Evolutionary conservation across 2,888 invertebrate species (phyloP).

Genomic region (Harpalus rubripes): DNA sequence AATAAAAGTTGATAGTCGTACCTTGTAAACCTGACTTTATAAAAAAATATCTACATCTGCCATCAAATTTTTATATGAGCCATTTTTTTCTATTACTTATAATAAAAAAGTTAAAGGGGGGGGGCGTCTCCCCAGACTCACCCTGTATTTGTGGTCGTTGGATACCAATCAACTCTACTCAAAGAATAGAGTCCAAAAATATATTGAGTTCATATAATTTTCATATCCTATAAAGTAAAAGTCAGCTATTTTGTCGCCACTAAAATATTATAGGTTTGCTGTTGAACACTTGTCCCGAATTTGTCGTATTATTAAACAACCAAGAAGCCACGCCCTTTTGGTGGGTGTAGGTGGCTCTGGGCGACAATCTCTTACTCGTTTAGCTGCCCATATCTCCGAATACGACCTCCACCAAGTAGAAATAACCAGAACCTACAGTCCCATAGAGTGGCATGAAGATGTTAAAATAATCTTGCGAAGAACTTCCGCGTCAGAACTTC

Average conservation of each 20-base stretch:
- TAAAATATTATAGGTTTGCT: constrained; percentile 85
- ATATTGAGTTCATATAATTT: too few species aligned
- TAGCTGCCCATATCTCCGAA: constrained; percentile 96
- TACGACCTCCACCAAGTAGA: constrained; percentile 96
- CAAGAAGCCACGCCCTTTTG: constrained; percentile 92
- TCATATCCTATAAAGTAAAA: too few species aligned
- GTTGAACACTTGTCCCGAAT: constrained; percentile 96
- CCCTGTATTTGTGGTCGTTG: too few species aligned
- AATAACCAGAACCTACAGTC: constrained; percentile 91
- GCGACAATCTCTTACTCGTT: constrained; percentile 92
- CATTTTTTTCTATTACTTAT: too few species aligned
- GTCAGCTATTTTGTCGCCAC: not conserved
- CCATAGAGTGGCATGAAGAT: constrained; percentile 94
- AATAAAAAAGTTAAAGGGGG: too few species aligned
- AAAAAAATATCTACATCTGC: too few species aligned
- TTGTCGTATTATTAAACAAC: constrained; percentile 94
- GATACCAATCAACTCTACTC: too few species aligned
- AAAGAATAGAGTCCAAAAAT: too few species aligned
- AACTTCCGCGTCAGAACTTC: constrained; percentile 90
- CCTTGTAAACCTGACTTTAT: too few species aligned
- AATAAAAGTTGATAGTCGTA: too few species aligned
- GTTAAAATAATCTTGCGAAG: constrained; percentile 89
- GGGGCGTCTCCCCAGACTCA: too few species aligned
- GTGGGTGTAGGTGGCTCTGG: constrained; percentile 97
- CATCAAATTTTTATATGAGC: too few species aligned